phyloP scores from a whole-genome alignment of 2,113 vertebrate species.

The Macrotus californicus region DNA sequence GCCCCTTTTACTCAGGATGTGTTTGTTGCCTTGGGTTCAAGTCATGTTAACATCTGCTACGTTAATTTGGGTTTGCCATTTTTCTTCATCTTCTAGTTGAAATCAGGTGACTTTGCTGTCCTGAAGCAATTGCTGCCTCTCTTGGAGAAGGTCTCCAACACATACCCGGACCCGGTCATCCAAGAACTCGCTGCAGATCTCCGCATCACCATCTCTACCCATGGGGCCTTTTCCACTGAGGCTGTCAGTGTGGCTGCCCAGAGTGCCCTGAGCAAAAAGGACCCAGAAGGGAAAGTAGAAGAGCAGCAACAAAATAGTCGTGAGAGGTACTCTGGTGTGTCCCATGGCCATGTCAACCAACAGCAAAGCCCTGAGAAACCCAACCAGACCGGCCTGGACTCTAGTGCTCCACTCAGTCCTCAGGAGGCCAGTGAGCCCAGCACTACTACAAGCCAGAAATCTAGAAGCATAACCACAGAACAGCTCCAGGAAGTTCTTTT shows the following conservation, averaged over 20 bases:
- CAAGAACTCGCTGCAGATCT: constrained; percentile 90
- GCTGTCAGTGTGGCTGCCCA: constrained; percentile 58
- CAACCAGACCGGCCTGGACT: not conserved
- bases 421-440: not conserved
- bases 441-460: fast-evolving
- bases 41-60: not conserved
- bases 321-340: fast-evolving
- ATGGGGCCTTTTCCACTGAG: constrained; percentile 81
- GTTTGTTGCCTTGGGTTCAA: not conserved
- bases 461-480: fast-evolving
- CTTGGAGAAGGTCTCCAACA: constrained; percentile 83
- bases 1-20: not conserved
- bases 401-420: fast-evolving
- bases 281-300: not conserved
- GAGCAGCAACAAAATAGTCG: fast-evolving
- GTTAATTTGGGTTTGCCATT: not conserved
- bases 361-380: fast-evolving
- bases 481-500: constrained; percentile 79
- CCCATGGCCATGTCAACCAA: fast-evolving
- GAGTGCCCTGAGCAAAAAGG: constrained; percentile 37
- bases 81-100: constrained; percentile 77
- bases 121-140: constrained; percentile 83
- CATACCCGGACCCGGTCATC: constrained; percentile 84
- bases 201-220: constrained; percentile 88
- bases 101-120: constrained; percentile 79